Conservation (phyloP, 2,888 invertebrate genomes). For the Spisula subtruncata region DNA sequence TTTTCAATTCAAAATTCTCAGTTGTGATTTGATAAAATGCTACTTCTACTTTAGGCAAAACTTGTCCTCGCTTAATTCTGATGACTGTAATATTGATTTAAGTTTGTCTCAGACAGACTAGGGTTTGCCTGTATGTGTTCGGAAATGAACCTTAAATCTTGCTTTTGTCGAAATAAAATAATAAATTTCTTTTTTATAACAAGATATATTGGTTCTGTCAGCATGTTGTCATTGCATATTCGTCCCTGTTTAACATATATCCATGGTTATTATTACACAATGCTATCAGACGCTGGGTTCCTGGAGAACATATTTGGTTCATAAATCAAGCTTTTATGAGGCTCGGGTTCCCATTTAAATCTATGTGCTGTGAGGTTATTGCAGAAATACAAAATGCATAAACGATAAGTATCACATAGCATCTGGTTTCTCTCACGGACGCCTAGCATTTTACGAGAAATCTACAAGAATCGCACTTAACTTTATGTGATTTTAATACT, state of each 20-base stretch:
- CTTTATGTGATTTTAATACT: slow-evolving; percentile 16
- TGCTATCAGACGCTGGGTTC: background rate
- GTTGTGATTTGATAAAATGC: too few species aligned
- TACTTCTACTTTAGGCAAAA: too few species aligned
- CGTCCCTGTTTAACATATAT: background rate
- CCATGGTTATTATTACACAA: background rate
- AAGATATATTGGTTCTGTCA: background rate
- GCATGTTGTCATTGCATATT: background rate
- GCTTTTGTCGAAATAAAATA: too few species aligned
- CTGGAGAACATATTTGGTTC: background rate
- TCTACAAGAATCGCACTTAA: slow-evolving; percentile 1
- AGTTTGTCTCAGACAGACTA: too few species aligned
- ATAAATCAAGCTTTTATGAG: slow-evolving; percentile 15
- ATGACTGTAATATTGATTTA: too few species aligned
- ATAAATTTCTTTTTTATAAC: too few species aligned
- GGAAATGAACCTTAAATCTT: background rate
- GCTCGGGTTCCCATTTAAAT: background rate
- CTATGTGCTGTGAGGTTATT: slow-evolving; percentile 3
- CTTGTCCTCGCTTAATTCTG: too few species aligned
- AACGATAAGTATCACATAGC: background rate
- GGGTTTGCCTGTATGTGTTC: background rate
- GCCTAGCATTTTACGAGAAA: slow-evolving; percentile 8
- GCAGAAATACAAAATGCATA: slow-evolving; percentile 12
- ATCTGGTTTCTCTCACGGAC: slow-evolving; percentile 5
- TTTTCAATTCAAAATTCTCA: too few species aligned